A percentile compares a stretch with the other conserved stretches of the same genome.
Evolutionary conservation across 2,888 invertebrate genomes (phyloP).

Genomic region (Petrophora chlorosata): DNA sequence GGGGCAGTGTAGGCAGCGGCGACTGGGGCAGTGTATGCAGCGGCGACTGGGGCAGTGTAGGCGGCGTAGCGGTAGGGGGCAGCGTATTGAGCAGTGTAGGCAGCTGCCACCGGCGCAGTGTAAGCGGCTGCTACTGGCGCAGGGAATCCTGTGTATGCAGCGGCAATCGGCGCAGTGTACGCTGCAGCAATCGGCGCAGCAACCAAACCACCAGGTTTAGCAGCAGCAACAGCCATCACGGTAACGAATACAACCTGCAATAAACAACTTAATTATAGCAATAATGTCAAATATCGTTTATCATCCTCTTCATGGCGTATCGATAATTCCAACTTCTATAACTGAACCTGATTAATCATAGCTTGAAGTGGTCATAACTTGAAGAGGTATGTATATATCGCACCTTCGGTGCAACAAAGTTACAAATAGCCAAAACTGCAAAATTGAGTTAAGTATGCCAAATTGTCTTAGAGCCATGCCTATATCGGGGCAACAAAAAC

Average conservation of each 20-base stretch:
- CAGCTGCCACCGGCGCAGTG: constrained; percentile 50
- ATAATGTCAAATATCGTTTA: constrained; percentile 1
- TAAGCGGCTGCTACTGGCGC: constrained; percentile 53
- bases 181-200: constrained; percentile 43
- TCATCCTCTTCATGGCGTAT: too few species aligned
- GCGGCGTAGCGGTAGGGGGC: constrained; percentile 57
- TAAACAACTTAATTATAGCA: constrained; percentile 1
- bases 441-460: too few species aligned
- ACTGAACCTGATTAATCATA: background rate
- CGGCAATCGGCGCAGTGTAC: constrained; percentile 51
- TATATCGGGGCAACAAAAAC: too few species aligned
- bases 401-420: too few species aligned
- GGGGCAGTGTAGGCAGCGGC: constrained; percentile 47
- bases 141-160: constrained; percentile 52
- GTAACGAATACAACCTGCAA: constrained; percentile 65
- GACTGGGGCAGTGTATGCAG: constrained; percentile 49
- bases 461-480: too few species aligned
- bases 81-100: constrained; percentile 51
- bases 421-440: too few species aligned
- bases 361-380: too few species aligned
- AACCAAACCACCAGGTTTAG: constrained; percentile 66
- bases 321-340: background rate
- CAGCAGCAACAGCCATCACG: constrained; percentile 64
- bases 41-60: constrained; percentile 52
- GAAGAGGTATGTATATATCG: too few species aligned